Base-by-base conservation (phyloP, 2,888 invertebrate genomes). In the Macrophya annulata region DNA sequence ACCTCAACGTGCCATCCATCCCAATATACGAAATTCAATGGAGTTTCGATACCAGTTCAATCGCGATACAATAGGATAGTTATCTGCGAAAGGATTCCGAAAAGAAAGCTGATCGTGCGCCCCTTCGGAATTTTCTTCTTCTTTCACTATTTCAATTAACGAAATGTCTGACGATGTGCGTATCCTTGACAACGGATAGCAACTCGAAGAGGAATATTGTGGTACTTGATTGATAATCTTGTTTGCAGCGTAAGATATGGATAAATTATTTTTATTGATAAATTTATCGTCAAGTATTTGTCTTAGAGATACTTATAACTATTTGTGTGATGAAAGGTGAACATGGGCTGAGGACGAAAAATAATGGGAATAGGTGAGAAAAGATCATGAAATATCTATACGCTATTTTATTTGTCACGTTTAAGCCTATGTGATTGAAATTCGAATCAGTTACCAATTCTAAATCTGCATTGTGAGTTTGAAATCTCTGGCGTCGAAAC, bases 141-240 rank as follows among this genome's bases (percentile, higher is more conserved):
- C 62, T 89, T 87, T 79, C 86, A 85, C 86, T 76, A 88, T 89
- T 89, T 89, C 88, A 89, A 89, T 89, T 86, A 88, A 84, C 71
- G 62, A 55, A 59, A 85, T 82, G 81, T 81, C 76, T 45, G 74
- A 31, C 45, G 59, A 71, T 72, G 68, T 82, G 79, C 55, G 68
- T 43, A 59, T 62, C 12, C 37, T 12, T 37, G 17, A 17, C 37
- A 25, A 25, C 62, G 62, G 25, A 10, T 12, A 25, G 10, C 10
- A 62, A 25, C 25, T 12, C 62, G 10, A 12, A 3, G 21, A 25
- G 25, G 12, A 62, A 62, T 10, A 6, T 55, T 62, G 62, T 12
- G 4, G 62, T 9, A 25, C 10, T 25, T 62, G 10, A 62, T 59
- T 21, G 1, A 59, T 21, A 8, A 21, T 17, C 59, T 59, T 15